Evolutionary conservation across 1,140 invertebrate genomes (phyloP), one percentile per base, ranked within the genome.

Genomic region (Latrodectus geometricus): DNA sequence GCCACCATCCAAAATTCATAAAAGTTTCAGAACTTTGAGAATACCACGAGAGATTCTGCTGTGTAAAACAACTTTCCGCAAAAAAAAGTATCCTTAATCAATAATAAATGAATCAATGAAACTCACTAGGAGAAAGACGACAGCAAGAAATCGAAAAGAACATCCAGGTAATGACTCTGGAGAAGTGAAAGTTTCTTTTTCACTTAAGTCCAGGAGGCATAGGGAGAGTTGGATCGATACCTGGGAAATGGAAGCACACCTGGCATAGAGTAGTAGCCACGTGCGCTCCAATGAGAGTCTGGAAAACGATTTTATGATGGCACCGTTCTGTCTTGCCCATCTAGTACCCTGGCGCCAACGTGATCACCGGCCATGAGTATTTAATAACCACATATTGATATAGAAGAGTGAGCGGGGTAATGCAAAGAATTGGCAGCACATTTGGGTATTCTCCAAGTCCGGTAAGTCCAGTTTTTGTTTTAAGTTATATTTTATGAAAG

Each of bases 241-340:
- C 17, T 61, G 54, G 54, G 54, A 61, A 14, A 2, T 17, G 54
- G 11, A 61, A 70, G 54, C 79, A 72, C 78, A 70, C 79, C 69
- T 70, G 79, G 66, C 49, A 54, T 81, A 21, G 17, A 65, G n/a
- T 48, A 70, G 54, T 61, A 23, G 50, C 23, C 79, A 81, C 79
- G 68, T 70, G 78, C 12, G 68, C 79, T 8, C 79, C 79, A 81
- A 81, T 81, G 79, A 21, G 79, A 81, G 52, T 49, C 49, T 50
- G 79, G 77, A 52, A 81, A 81, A 81, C 79, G 79, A 81, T 72
- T 72, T 81, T 70, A 72, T 81, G 50, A 72, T 72, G 79, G 79
- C 79, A 70, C 79, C 79, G 52, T 11, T 70, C 66, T 52, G 79
- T 81, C 79, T 81, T 81, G 17, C 66, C 65, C 69, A 65, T 49